Base-by-base conservation (phyloP, 2,888 invertebrate species). In the Pyrrhia umbra region DNA sequence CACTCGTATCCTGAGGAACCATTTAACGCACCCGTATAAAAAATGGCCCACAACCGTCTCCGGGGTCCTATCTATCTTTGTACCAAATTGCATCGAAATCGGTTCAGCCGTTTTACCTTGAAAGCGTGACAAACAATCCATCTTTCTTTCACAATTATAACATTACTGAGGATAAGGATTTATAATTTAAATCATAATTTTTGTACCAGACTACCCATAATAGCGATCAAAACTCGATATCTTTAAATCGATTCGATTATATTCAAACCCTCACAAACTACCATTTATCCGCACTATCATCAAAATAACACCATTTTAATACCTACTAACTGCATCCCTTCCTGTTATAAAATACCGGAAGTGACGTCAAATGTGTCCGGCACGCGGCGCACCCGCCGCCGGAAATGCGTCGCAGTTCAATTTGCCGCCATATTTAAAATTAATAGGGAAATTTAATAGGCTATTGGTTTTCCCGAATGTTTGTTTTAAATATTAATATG, bases 331-430 rank as follows among this genome's bases (percentile, higher is more conserved):
- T 61, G 69, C 79, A 80, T 76, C 60, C 74, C 74, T 84, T 85
- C 88, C 88, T 68, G 85, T 81, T 71, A 67, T 68, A 79, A 81
- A 80, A 69, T 69, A 68, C 83, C 85, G 90, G 90, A 90, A 84
- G 82, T 87, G 79, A 87, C 82, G 80, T 84, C 79, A 71, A 70
- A 68, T 74, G 78, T 68, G 75, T 72, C 78, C 81, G 80, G 78
- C 88, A 89, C 89, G 88, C 85, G 87, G 84, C 84, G 39, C 52
- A 25, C 21, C n/a, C 67, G 68, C 39, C 49, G n/a, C 87, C 91
- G 91, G 92, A 92, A 80, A 83, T 87, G 77, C 81, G 80, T 79
- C 86, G 80, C 79, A 85, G 81, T 85, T 84, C 87, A 90, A 88
- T 91, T 91, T 89, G 81, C 82, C 84, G 81, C 83, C 79, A 85